A percentile compares a stretch with the other conserved stretches of the same genome.
These are phyloP conservation scores for Drosophila neutralis DNA, from an alignment of 2,888 invertebrate genomes.

Conservation along the genomic window DNA sequence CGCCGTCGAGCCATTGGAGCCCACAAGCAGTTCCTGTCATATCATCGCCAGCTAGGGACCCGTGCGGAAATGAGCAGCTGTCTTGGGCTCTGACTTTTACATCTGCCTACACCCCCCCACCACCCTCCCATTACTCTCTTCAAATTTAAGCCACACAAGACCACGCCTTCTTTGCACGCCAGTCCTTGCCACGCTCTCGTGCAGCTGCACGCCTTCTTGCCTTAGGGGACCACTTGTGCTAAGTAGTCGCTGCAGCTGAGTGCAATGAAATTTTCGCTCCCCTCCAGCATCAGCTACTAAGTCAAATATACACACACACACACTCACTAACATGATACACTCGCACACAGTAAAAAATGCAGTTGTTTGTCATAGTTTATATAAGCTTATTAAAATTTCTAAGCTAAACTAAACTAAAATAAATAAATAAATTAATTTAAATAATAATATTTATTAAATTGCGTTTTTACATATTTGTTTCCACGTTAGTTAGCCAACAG, in stretches of 20 bases:
- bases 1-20: not conserved
- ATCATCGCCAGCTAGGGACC: conserved; percentile 69
- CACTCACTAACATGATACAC: not conserved
- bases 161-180: conserved; percentile 11
- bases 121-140: conserved; percentile 16
- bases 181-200: conserved; percentile 9
- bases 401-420: not conserved
- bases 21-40: conserved; percentile 56
- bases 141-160: conserved; percentile 55
- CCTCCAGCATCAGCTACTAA: conserved; percentile 70
- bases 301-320: conserved; percentile 53
- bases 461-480: not conserved
- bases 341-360: not conserved
- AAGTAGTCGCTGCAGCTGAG: conserved; percentile 77
- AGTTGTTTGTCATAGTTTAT: not conserved
- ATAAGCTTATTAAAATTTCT: not conserved
- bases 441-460: not conserved
- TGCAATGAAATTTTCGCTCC: conserved; percentile 76
- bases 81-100: conserved; percentile 67
- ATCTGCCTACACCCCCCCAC: conserved; percentile 17
- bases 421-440: not conserved
- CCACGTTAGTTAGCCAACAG: not conserved
- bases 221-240: conserved; percentile 76
- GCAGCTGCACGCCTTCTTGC: conserved; percentile 32
- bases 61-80: conserved; percentile 79